Conservation (phyloP, 2,888 invertebrate genomes). For the Polylopha cassiicola region DNA sequence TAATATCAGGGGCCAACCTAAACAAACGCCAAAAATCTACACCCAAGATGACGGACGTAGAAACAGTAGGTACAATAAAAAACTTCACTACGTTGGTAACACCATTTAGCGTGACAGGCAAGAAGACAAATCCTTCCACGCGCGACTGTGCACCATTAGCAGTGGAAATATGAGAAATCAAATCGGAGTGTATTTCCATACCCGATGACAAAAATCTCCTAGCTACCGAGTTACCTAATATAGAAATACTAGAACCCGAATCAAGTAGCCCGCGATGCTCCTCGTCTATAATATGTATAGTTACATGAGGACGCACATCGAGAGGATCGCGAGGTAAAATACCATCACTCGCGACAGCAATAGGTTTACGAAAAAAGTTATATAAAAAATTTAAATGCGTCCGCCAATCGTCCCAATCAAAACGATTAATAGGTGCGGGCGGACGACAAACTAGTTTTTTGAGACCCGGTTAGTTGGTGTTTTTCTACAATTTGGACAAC, state of each 20-base stretch:
- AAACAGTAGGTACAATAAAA: neutral
- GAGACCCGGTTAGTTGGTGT: too few species aligned
- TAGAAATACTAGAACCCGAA: neutral
- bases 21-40: neutral
- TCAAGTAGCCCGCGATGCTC: neutral
- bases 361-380: too few species aligned
- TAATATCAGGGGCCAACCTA: neutral
- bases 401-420: too few species aligned
- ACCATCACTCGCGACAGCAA: too few species aligned
- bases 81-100: neutral
- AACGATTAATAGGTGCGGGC: too few species aligned
- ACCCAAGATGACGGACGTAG: neutral
- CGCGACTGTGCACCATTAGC: too few species aligned
- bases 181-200: neutral
- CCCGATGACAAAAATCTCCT: neutral
- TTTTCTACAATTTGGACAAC: too few species aligned
- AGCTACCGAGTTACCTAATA: neutral
- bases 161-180: neutral
- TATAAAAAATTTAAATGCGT: too few species aligned
- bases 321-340: neutral
- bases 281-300: neutral
- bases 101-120: too few species aligned
- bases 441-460: too few species aligned
- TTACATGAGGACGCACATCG: neutral
- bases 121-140: too few species aligned